A percentile compares a stretch with the other conserved stretches of the same genome.
Evolutionary conservation across 2,113 vertebrate genomes (phyloP).

Genomic region (Smithornis capensis): DNA sequence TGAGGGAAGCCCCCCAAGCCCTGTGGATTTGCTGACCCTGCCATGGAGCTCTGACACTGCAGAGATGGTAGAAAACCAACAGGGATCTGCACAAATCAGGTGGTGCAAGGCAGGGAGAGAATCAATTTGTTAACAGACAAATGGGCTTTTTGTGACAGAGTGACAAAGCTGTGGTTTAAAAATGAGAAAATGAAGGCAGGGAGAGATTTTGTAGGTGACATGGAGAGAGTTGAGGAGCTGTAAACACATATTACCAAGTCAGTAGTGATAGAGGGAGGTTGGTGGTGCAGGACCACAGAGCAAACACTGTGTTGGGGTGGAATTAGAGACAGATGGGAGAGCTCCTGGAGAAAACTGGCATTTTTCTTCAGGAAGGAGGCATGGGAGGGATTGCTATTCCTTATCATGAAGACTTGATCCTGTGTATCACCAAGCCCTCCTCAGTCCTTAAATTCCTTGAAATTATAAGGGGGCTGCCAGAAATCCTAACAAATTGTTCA

Average conservation of each 20-base stretch:
- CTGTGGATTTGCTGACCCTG: background rate
- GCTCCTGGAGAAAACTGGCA: background rate
- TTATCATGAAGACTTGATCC: background rate
- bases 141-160: conserved; percentile 45
- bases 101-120: conserved; percentile 1
- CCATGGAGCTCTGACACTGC: background rate
- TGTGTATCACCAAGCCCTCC: background rate
- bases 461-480: background rate
- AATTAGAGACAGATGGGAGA: background rate
- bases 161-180: conserved; percentile 12
- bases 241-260: background rate
- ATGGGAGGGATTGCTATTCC: background rate
- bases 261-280: background rate
- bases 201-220: conserved; percentile 33
- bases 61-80: conserved; percentile 12
- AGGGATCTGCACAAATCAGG: conserved; percentile 39
- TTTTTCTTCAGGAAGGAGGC: background rate
- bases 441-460: background rate
- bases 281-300: background rate
- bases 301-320: background rate
- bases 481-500: background rate
- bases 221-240: background rate
- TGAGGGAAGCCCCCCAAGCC: background rate
- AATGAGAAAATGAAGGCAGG: background rate
- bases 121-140: conserved; percentile 34